A percentile compares a stretch with the other conserved stretches of the same genome.
These are phyloP conservation scores for Caenorhabditis inopinata DNA, from an alignment of 1,140 invertebrate genomes.

Conservation along the genomic window DNA sequence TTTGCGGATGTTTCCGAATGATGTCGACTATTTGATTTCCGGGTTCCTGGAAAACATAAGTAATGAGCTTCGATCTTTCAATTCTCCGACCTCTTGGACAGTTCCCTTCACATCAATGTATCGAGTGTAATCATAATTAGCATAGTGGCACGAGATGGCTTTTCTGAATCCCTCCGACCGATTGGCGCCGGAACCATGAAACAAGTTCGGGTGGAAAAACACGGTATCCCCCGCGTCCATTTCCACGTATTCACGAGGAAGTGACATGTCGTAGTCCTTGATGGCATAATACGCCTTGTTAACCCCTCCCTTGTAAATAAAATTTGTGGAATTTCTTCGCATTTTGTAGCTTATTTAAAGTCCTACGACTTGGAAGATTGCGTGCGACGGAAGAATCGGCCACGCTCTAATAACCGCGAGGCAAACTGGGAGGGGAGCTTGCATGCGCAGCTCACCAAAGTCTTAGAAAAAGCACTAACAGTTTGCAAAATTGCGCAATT, in stretches of 20 bases:
- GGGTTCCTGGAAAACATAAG: not conserved
- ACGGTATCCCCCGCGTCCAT: slow-evolving; percentile 86
- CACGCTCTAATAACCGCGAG: too few species aligned
- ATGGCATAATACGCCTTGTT: slow-evolving; percentile 84
- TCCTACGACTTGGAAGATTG: too few species aligned
- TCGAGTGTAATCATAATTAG: slow-evolving; percentile 73
- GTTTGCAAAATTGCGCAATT: too few species aligned
- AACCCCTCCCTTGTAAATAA: slow-evolving; percentile 75
- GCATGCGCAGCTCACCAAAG: too few species aligned
- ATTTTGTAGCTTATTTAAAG: too few species aligned
- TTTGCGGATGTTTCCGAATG: not conserved
- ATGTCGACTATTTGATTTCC: not conserved
- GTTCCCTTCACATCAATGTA: slow-evolving; percentile 62
- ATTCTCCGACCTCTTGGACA: not conserved
- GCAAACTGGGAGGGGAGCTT: too few species aligned
- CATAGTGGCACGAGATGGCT: slow-evolving; percentile 82
- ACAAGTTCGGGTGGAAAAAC: slow-evolving; percentile 84
- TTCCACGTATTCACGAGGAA: slow-evolving; percentile 71
- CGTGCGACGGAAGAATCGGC: too few species aligned
- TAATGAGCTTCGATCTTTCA: too few species aligned
- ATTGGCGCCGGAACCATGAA: slow-evolving; percentile 84
- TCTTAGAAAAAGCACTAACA: too few species aligned
- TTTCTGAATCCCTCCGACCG: slow-evolving; percentile 72
- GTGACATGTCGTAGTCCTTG: slow-evolving; percentile 69
- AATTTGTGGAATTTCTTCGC: too few species aligned